phyloP scores from a whole-genome alignment of 2,113 vertebrate species.

The Garra rufa region DNA sequence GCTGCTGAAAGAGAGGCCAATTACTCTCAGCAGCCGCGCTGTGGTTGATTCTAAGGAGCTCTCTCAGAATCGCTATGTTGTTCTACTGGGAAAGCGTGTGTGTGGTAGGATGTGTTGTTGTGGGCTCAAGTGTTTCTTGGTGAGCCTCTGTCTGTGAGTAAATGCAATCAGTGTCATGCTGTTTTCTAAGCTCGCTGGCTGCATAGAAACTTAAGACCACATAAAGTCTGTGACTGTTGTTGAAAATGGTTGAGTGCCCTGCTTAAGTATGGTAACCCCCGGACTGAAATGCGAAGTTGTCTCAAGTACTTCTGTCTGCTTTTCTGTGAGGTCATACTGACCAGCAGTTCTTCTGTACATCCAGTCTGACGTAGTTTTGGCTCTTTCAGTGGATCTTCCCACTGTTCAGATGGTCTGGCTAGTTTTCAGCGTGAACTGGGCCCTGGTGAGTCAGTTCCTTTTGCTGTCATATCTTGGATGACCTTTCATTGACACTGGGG shows the following conservation, averaged over 20 bases:
- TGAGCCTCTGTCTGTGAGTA: slow-evolving; percentile 50
- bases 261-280: background rate
- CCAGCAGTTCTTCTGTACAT: slow-evolving; percentile 11
- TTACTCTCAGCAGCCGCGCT: slow-evolving; percentile 62
- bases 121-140: slow-evolving; percentile 20
- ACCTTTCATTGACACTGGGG: slow-evolving; percentile 32
- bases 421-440: background rate
- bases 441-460: slow-evolving; percentile 22
- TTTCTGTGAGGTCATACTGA: slow-evolving; percentile 31
- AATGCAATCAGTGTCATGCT: slow-evolving; percentile 52
- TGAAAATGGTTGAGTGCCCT: slow-evolving; percentile 8
- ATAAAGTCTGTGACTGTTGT: background rate
- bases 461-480: background rate
- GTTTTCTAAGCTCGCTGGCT: slow-evolving; percentile 5
- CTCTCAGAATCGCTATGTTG: slow-evolving; percentile 35
- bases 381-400: background rate
- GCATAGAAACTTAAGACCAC: slow-evolving; percentile 13
- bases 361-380: background rate
- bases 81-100: slow-evolving; percentile 24
- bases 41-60: slow-evolving; percentile 66
- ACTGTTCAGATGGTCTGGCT: slow-evolving; percentile 27
- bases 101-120: slow-evolving; percentile 5
- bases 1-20: slow-evolving; percentile 65
- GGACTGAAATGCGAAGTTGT: slow-evolving; percentile 5
- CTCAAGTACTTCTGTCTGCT: slow-evolving; percentile 2